Evolutionary conservation across 2,113 vertebrate genomes (phyloP).

Genomic region (Brachionichthys hirsutus): DNA sequence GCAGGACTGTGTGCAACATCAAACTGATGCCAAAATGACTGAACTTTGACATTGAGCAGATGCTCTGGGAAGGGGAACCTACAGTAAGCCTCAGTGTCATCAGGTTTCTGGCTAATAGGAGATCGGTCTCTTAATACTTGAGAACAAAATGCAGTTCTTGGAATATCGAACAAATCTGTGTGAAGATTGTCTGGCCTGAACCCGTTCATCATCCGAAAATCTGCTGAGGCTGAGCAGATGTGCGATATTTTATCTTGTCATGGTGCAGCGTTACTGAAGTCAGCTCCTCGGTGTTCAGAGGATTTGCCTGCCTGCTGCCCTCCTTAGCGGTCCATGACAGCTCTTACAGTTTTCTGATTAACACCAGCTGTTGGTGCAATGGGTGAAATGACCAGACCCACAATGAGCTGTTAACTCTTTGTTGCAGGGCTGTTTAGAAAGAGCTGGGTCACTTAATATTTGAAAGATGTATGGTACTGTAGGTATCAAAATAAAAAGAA

Average conservation of each 20-base stretch:
- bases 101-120: neutral
- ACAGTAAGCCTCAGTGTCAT: slow-evolving; percentile 6
- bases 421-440: slow-evolving; percentile 4
- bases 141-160: no score
- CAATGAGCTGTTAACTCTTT: slow-evolving; percentile 39
- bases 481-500: neutral
- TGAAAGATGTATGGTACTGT: neutral
- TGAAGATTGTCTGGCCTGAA: no score
- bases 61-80: neutral
- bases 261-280: slow-evolving; percentile 53
- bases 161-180: no score
- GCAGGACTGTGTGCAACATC: slow-evolving; percentile 19
- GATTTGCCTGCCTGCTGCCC: slow-evolving; percentile 39
- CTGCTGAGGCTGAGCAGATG: slow-evolving; percentile 69
- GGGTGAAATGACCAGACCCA: slow-evolving; percentile 18
- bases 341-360: slow-evolving; percentile 57
- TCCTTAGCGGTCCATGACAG: slow-evolving; percentile 31
- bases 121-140: no score
- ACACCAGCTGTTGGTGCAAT: slow-evolving; percentile 59
- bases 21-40: slow-evolving; percentile 39
- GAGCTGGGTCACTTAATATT: neutral
- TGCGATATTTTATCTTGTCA: slow-evolving; percentile 58
- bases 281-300: slow-evolving; percentile 29
- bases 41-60: slow-evolving; percentile 41
- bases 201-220: no score